Evolutionary conservation across 2,113 vertebrate genomes (phyloP).

Genomic region (Coregonus clupeaformis): DNA sequence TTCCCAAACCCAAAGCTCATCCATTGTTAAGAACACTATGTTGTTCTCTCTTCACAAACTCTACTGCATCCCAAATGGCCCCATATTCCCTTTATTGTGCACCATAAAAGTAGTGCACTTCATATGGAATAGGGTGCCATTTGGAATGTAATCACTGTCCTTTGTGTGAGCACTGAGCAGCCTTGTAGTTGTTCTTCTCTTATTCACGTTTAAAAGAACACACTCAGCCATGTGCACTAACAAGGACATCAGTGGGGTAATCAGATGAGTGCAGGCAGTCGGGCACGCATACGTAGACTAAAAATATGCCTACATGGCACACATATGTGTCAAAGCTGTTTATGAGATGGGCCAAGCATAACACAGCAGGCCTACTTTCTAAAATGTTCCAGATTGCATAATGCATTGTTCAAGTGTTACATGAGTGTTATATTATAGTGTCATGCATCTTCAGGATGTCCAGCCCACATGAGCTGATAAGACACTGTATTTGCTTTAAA

Average conservation of each 20-base stretch:
- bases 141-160: neutral
- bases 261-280: conserved; percentile 36
- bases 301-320: conserved; percentile 1
- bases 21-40: neutral
- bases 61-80: no score
- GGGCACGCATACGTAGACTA: neutral
- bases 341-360: conserved; percentile 55
- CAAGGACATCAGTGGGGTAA: conserved; percentile 61
- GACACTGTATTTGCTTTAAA: no score
- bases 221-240: conserved; percentile 49
- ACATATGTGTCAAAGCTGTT: conserved; percentile 56
- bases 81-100: neutral
- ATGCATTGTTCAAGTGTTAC: neutral
- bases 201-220: neutral
- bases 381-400: conserved; percentile 46
- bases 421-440: no score
- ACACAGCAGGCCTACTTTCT: conserved; percentile 49
- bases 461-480: no score
- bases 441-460: no score
- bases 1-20: neutral
- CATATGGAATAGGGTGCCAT: no score
- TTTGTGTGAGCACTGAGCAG: neutral
- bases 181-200: neutral
- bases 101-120: neutral
- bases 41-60: neutral